Evolutionary conservation across 2,888 invertebrate species (phyloP), one percentile per base, ranked within the genome.

Genomic region (Aleiodes testaceus): DNA sequence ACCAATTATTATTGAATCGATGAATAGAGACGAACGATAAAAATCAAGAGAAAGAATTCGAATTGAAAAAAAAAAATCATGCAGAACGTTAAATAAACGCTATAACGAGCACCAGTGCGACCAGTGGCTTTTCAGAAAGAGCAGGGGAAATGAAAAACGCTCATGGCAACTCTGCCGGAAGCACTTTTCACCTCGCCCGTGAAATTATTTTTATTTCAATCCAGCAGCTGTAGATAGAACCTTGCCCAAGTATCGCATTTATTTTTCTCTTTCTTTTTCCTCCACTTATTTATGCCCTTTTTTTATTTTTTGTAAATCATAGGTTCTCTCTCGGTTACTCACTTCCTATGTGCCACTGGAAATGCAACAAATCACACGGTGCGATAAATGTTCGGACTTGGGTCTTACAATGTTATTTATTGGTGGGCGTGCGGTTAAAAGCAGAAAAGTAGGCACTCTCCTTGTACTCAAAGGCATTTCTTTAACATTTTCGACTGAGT

Each of bases 331-430:
- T 42, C 18, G 59, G 59, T 36, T 59, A 59, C 36, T 59, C 36
- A 42, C 16, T 59, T 53, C n/a, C 26, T 53, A 42, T 42, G 26
- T 59, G 36, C 1, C 59, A n/a, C 36, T 5, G 7, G 30, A 36
- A 36, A 72, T 72, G 59, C 74, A 79, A 79, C 80, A 81, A 82
- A 81, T 82, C 81, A 79, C 78, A 69, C 65, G 47, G 69, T 65
- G 79, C 81, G 80, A 81, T 80, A 82, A 82, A 82, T 79, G 80
- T 78, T 79, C 79, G 61, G 70, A n/a, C 78, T 74, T 78, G 75
- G 79, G 77, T 79, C 78, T 79, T 76, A 75, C 74, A 66, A 73
- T 74, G 79, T 81, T 82, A 82, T 81, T 82, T 81, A 80, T 81
- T 73, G 76, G 64, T 73, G 64, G 69, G 67, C 65, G 74, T 61